phyloP scores from a whole-genome alignment of 1,140 invertebrate genomes.

The Pseudomyrmex gracilis region DNA sequence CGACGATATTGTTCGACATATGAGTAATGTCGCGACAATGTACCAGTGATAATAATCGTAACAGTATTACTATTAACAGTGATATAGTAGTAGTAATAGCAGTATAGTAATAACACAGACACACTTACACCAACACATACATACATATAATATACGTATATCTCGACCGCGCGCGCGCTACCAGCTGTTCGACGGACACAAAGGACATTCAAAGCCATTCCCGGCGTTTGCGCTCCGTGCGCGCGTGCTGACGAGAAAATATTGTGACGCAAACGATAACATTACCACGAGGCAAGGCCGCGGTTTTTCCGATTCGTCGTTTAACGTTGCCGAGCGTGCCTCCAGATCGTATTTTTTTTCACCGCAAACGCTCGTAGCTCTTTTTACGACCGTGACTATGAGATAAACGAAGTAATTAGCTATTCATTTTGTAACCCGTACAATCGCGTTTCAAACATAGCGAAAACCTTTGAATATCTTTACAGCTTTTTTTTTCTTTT shows the following conservation, averaged over 20 bases:
- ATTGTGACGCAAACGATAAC: constrained; percentile 73
- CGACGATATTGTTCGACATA: constrained; percentile 20
- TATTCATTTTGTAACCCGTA: not conserved
- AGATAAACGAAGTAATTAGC: constrained; percentile 11
- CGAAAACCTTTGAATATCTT: not conserved
- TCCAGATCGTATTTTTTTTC: not conserved
- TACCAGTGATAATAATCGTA: not conserved
- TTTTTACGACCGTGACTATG: not conserved
- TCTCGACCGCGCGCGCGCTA: constrained; percentile 34
- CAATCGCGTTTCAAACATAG: not conserved
- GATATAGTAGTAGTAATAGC: too few relatives aligned
- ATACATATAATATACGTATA: not conserved
- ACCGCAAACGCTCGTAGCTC: not conserved
- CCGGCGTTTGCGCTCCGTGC: constrained; percentile 44
- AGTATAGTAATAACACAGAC: too few relatives aligned
- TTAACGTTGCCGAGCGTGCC: constrained; percentile 12
- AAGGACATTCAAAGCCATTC: constrained; percentile 69
- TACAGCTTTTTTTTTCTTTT: not conserved
- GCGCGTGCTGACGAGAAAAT: constrained; percentile 61
- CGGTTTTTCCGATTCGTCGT: constrained; percentile 70
- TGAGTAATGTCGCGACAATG: not conserved
- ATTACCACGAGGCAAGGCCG: constrained; percentile 62
- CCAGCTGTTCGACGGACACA: constrained; percentile 63
- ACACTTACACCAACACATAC: not conserved
- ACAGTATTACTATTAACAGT: not conserved